Evolutionary conservation across 37 sponge, comb jelly and placozoan species (phyloP).

Genomic region (Axinella damicornis): DNA sequence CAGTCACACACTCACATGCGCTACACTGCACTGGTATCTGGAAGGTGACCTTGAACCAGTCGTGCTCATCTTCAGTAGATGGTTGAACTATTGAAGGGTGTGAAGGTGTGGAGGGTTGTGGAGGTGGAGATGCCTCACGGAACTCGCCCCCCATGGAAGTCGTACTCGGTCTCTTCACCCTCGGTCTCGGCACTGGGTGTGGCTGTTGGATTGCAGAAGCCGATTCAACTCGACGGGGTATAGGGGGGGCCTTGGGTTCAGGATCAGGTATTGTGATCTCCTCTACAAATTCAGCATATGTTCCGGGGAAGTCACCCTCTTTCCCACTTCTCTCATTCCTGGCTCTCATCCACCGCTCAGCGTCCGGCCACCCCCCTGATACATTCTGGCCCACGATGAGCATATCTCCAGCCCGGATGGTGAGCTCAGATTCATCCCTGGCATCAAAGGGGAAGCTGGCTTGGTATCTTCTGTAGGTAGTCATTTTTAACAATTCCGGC

Average conservation of each 20-base stretch:
- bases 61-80: background rate
- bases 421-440: slow-evolving; percentile 52
- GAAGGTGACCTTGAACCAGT: slow-evolving; percentile 39
- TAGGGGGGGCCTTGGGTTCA: slow-evolving; percentile 18
- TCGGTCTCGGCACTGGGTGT: background rate
- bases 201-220: background rate
- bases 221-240: background rate
- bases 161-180: background rate
- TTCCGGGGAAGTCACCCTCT: slow-evolving; percentile 82
- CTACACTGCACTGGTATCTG: slow-evolving; percentile 37
- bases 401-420: slow-evolving; percentile 53
- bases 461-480: slow-evolving; percentile 52
- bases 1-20: slow-evolving; percentile 53
- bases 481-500: background rate
- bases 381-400: slow-evolving; percentile 39
- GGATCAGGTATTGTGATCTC: slow-evolving; percentile 35
- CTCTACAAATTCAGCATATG: slow-evolving; percentile 54
- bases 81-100: background rate
- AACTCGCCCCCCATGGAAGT: background rate
- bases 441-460: slow-evolving; percentile 59
- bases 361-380: slow-evolving; percentile 69
- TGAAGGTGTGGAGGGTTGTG: background rate
- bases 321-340: slow-evolving; percentile 50
- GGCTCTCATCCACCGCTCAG: slow-evolving; percentile 65
- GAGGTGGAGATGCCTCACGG: background rate